Percentiles rank a stretch among this genome's conserved stretches.
phyloP scores from a whole-genome alignment of 2,888 invertebrate genomes.

The Mylabris sibirica region DNA sequence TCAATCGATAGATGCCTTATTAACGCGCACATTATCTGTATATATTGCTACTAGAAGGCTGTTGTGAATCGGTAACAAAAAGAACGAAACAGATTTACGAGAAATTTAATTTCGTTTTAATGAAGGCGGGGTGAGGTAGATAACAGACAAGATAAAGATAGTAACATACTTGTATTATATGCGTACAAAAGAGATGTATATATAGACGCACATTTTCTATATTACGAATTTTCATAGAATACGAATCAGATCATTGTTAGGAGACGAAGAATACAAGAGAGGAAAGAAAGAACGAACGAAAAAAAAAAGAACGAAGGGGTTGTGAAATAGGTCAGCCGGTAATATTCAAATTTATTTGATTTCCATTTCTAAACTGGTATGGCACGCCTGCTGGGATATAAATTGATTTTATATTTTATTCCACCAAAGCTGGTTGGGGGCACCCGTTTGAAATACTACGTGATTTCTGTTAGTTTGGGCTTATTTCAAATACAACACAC shows the following conservation, averaged over 20 bases:
- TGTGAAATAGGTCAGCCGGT: conserved; percentile 47
- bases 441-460: conserved; percentile 19
- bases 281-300: background rate
- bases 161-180: background rate
- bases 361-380: conserved; percentile 48
- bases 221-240: conserved; percentile 10
- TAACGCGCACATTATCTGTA: background rate
- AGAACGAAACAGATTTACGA: conserved; percentile 28
- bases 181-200: background rate
- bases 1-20: background rate
- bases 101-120: conserved; percentile 33
- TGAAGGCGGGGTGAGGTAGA: conserved; percentile 25
- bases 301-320: conserved; percentile 35
- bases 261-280: conserved; percentile 8
- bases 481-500: conserved; percentile 21
- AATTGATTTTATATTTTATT: conserved; percentile 43
- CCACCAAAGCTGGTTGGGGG: conserved; percentile 30
- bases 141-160: conserved; percentile 9
- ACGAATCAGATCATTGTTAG: background rate
- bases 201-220: background rate
- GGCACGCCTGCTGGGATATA: conserved; percentile 38
- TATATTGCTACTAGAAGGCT: background rate
- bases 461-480: conserved; percentile 27
- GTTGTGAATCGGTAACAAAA: conserved; percentile 21
- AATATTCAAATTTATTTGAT: conserved; percentile 51